Evolutionary conservation across 2,113 vertebrate species (phyloP).

Genomic region (Physeter macrocephalus): DNA sequence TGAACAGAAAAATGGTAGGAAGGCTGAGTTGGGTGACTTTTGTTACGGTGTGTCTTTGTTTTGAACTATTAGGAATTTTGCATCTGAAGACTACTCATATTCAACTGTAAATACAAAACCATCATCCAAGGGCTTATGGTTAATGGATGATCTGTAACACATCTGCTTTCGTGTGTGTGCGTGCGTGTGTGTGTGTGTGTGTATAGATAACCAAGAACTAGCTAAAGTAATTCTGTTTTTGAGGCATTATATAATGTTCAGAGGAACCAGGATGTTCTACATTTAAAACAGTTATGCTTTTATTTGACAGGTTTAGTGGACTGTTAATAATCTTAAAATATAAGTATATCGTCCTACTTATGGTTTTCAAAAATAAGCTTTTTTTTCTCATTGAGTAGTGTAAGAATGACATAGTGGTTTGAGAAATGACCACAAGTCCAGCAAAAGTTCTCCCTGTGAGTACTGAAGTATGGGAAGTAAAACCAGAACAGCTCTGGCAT

Average conservation of each 20-base stretch:
- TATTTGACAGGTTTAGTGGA: background rate
- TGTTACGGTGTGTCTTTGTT: background rate
- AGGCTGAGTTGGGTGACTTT: background rate
- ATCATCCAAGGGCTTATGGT: background rate
- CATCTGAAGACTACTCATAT: background rate
- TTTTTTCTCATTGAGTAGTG: background rate
- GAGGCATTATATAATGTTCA: conserved; percentile 15
- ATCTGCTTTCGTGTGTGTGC: background rate
- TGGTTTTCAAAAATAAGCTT: background rate
- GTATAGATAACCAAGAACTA: background rate
- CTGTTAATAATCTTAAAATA: background rate
- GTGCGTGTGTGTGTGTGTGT: background rate
- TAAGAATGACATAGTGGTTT: background rate
- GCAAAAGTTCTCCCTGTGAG: background rate
- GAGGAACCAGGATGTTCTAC: background rate
- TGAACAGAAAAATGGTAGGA: background rate
- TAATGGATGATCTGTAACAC: background rate
- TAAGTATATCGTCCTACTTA: background rate
- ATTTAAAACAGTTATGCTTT: background rate
- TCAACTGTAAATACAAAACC: conserved; percentile 21
- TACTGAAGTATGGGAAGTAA: background rate
- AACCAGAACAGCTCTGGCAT: background rate
- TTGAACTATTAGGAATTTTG: conserved; percentile 34
- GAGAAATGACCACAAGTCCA: background rate
- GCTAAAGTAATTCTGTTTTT: conserved; percentile 25